Conservation (phyloP, 2,888 invertebrate genomes). For the Leucoma salicis region DNA sequence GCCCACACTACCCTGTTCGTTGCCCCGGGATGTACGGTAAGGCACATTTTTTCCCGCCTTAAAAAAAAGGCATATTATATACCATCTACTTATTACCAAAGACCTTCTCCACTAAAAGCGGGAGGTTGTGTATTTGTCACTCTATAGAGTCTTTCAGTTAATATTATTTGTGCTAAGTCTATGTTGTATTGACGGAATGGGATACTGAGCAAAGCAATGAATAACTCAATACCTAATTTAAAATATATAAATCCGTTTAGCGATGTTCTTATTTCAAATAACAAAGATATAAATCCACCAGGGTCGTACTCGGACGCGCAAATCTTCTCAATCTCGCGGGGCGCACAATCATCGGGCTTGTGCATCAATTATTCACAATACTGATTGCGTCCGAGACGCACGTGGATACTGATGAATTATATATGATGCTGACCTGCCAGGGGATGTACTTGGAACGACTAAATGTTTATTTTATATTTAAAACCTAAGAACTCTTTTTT, state of each 20-base stretch:
- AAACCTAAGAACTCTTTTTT: no score
- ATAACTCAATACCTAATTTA: neutral
- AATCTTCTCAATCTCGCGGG: conserved; percentile 76
- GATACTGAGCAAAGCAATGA: neutral
- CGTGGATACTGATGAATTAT: conserved; percentile 73
- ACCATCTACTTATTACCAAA: no score
- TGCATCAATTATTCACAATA: conserved; percentile 79
- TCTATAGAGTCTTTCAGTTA: no score
- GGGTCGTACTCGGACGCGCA: conserved; percentile 44
- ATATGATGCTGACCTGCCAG: conserved; percentile 58
- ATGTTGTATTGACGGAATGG: no score
- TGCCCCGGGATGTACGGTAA: no score
- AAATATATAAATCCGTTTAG: conserved; percentile 7
- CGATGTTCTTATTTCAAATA: conserved; percentile 21
- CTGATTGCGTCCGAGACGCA: conserved; percentile 81
- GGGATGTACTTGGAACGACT: conserved; percentile 52
- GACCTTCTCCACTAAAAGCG: no score
- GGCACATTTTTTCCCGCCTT: no score
- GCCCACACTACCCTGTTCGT: no score
- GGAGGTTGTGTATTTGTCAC: no score
- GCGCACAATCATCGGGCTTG: conserved; percentile 66
- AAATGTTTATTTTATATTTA: no score
- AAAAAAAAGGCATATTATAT: no score
- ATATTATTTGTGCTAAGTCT: no score
- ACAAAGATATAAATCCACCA: conserved; percentile 58